Evolutionary conservation across 2,113 vertebrate genomes (phyloP).

Genomic region (Nyctereutes procyonoides): DNA sequence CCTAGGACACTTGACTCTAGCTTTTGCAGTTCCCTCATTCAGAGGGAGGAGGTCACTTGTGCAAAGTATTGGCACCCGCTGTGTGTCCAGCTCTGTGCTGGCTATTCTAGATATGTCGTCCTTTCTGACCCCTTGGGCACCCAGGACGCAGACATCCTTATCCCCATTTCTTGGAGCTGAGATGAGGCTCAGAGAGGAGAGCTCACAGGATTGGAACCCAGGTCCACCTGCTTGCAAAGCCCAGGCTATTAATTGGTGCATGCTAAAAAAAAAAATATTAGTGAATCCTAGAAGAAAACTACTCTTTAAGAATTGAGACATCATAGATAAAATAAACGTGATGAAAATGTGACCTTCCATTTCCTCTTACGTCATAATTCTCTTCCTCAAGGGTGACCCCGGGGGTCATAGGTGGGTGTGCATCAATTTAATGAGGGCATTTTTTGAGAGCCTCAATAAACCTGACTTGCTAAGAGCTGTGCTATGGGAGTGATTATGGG

Average conservation of each 20-base stretch:
- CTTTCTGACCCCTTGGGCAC: background rate
- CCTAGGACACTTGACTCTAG: background rate
- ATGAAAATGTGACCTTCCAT: background rate
- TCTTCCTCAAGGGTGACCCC: background rate
- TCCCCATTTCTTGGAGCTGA: background rate
- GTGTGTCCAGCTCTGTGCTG: fast-evolving
- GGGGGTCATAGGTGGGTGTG: background rate
- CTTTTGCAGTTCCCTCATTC: background rate
- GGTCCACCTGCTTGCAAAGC: background rate
- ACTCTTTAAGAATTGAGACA: background rate
- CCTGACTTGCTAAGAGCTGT: background rate
- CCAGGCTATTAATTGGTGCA: background rate
- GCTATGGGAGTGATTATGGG: background rate
- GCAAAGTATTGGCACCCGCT: background rate
- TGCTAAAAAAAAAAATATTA: background rate
- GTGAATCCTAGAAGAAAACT: background rate
- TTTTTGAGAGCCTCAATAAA: background rate
- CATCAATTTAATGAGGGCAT: background rate
- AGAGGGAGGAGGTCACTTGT: background rate
- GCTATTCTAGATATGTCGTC: background rate
- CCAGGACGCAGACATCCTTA: background rate
- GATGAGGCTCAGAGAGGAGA: background rate
- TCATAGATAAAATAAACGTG: background rate
- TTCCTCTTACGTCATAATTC: background rate
- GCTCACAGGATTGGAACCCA: background rate